phyloP scores from a whole-genome alignment of 2,113 vertebrate genomes.

The Drymodes brunneopygia region DNA sequence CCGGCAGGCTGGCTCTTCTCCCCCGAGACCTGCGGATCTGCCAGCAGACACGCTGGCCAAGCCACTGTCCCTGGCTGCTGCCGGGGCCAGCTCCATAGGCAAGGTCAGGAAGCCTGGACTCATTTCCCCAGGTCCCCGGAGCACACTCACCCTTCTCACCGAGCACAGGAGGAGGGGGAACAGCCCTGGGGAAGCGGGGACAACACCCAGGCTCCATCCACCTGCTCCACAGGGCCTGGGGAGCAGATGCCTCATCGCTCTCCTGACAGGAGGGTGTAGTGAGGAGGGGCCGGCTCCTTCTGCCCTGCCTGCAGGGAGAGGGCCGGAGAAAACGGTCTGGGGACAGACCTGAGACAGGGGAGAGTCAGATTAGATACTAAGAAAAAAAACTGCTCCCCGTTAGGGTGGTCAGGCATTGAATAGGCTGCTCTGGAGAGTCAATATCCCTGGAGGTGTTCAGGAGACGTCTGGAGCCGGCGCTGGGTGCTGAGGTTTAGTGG shows the following conservation, averaged over 20 bases:
- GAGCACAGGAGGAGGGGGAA: not conserved
- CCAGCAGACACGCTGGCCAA: not conserved
- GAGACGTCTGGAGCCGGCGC: not conserved
- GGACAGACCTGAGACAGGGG: too few relatives aligned
- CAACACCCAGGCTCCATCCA: rapidly evolving
- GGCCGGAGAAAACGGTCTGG: not conserved
- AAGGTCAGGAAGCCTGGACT: not conserved
- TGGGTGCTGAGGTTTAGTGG: not conserved
- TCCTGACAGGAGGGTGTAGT: not conserved
- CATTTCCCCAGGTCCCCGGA: not conserved
- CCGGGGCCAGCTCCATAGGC: not conserved
- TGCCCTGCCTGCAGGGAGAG: not conserved
- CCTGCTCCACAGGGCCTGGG: too few relatives aligned
- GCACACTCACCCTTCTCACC: not conserved
- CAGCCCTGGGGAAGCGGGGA: too few relatives aligned
- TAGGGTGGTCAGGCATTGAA: too few relatives aligned
- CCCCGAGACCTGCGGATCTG: not conserved
- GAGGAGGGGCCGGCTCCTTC: not conserved
- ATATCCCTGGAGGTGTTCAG: not conserved
- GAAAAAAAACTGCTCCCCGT: not conserved
- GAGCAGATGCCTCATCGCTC: rapidly evolving
- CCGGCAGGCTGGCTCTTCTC: not conserved
- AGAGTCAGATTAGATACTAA: not conserved
- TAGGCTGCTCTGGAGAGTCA: not conserved
- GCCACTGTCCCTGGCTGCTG: not conserved